Percentiles rank a stretch among this genome's conserved stretches.
phyloP scores from a whole-genome alignment of 2,888 invertebrate species.

The Dioctria rufipes region DNA sequence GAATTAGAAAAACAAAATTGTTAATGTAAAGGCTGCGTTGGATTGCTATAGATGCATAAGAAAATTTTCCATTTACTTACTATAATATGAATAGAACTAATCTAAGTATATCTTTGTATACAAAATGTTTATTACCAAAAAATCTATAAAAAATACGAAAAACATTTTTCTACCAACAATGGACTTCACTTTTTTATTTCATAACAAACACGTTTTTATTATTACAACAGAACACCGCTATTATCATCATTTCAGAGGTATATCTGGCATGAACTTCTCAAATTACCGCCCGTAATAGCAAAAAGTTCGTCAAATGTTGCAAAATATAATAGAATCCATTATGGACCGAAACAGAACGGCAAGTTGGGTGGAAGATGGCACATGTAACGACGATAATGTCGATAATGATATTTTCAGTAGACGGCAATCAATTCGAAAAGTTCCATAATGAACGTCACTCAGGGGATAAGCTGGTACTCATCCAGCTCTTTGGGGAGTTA shows the following conservation, averaged over 20 bases:
- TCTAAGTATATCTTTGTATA: no score
- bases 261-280: constrained; percentile 2
- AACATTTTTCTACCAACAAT: no score
- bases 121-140: no score
- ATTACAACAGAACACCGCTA: background rate
- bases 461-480: constrained; percentile 44
- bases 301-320: constrained; percentile 38
- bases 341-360: background rate
- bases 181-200: no score
- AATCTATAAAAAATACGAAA: no score
- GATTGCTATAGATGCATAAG: no score
- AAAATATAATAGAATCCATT: constrained; percentile 47
- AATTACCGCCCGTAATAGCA: constrained; percentile 32
- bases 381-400: constrained; percentile 47
- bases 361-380: constrained; percentile 24
- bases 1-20: no score
- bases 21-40: no score
- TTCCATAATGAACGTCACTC: constrained; percentile 48
- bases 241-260: background rate
- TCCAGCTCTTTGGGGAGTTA: background rate
- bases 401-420: constrained; percentile 43
- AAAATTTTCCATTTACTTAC: no score
- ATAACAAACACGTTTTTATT: background rate
- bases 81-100: no score
- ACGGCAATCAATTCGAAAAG: constrained; percentile 48